A percentile compares a stretch with the other conserved stretches of the same genome.
phyloP scores from a whole-genome alignment of 2,888 invertebrate genomes.

The Gasteruption jaculator region DNA sequence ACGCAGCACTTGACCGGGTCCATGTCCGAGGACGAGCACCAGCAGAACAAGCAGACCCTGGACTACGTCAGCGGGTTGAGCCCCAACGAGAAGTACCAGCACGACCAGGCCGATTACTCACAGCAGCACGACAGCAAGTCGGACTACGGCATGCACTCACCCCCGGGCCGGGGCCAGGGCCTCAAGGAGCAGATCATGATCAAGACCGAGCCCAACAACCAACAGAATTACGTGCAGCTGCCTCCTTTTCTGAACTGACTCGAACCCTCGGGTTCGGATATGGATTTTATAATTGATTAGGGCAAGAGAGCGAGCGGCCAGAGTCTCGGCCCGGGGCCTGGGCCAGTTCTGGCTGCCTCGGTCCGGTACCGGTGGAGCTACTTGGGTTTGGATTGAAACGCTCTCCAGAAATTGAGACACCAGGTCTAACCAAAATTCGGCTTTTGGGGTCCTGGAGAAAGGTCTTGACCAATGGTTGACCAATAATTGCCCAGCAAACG shows the following conservation, averaged over 20 bases:
- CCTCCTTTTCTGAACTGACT: slow-evolving; percentile 74
- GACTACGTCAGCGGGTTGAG: slow-evolving; percentile 47
- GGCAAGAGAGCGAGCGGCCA: too few species aligned
- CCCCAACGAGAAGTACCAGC: slow-evolving; percentile 56
- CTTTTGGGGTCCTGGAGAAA: too few species aligned
- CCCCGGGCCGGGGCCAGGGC: slow-evolving; percentile 48
- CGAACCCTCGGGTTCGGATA: slow-evolving; percentile 41
- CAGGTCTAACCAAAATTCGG: too few species aligned
- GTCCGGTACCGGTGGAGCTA: too few species aligned
- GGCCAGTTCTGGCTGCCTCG: too few species aligned
- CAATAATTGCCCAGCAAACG: too few species aligned
- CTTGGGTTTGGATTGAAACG: too few species aligned
- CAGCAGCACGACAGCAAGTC: slow-evolving; percentile 42
- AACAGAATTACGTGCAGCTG: slow-evolving; percentile 66
- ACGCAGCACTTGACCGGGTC: slow-evolving; percentile 38
- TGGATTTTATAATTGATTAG: slow-evolving; percentile 24
- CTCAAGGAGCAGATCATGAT: slow-evolving; percentile 53
- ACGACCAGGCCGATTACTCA: slow-evolving; percentile 61
- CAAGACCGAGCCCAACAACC: slow-evolving; percentile 58
- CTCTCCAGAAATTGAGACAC: too few species aligned
- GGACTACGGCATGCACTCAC: slow-evolving; percentile 45
- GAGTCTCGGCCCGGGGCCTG: too few species aligned
- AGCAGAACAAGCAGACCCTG: slow-evolving; percentile 36
- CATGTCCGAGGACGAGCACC: slow-evolving; percentile 47
- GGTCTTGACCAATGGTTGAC: too few species aligned